Conservation (phyloP, 2,888 invertebrate species). For the Geotrupes spiniger region DNA sequence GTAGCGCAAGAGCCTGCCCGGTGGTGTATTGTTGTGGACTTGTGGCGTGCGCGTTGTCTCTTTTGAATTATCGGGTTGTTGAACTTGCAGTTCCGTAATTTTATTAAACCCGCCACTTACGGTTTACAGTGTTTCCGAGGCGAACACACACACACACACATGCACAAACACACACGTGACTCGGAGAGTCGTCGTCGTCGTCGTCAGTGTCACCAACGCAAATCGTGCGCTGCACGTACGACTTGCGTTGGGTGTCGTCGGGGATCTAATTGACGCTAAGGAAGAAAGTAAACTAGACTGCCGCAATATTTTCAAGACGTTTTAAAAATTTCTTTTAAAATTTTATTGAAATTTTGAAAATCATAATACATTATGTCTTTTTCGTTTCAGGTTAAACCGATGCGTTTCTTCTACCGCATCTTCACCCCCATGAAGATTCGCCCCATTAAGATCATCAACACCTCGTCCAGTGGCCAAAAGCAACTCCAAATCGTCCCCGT, state of each 20-base stretch:
- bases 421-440: constrained; percentile 47
- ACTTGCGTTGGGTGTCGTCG: too few relatives aligned
- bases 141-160: background rate
- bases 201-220: too few relatives aligned
- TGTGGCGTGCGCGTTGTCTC: constrained; percentile 5
- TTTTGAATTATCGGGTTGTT: constrained; percentile 24
- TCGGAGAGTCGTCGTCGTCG: too few relatives aligned
- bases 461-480: constrained; percentile 43
- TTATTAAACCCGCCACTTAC: constrained; percentile 19
- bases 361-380: constrained; percentile 7
- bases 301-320: too few relatives aligned
- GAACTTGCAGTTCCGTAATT: constrained; percentile 27
- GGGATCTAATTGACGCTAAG: too few relatives aligned
- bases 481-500: constrained; percentile 46
- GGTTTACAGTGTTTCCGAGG: constrained; percentile 10
- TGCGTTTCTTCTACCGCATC: constrained; percentile 65
- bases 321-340: too few relatives aligned
- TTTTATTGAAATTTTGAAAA: too few relatives aligned
- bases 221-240: too few relatives aligned
- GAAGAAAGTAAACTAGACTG: too few relatives aligned
- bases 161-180: too few relatives aligned
- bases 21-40: background rate
- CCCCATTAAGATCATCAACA: constrained; percentile 47
- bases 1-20: background rate
- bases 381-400: constrained; percentile 57